Percentiles rank a stretch among this genome's conserved stretches.
Conservation (phyloP, 2,888 invertebrate species). For the Caenorhabditis japonica region DNA sequence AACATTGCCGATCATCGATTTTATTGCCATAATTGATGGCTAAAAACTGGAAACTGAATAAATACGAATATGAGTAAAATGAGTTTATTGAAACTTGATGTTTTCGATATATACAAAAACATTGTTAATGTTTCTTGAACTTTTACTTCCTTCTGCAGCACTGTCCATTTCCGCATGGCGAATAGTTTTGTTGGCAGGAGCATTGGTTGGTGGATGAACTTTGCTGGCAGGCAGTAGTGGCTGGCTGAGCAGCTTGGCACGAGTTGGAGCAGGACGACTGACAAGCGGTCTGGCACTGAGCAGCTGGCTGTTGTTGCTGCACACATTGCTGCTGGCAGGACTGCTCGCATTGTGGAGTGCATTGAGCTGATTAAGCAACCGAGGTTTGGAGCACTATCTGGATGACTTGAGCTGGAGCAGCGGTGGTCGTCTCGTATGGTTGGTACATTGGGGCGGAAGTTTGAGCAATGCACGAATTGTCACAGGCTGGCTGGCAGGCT, state of each 20-base stretch:
- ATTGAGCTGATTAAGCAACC: constrained; percentile 42
- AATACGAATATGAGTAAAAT: no score
- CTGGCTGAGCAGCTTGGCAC: constrained; percentile 50
- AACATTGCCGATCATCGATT: no score
- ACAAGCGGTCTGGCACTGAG: constrained; percentile 55
- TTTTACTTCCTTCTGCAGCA: constrained; percentile 75
- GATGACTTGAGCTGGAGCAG: constrained; percentile 33
- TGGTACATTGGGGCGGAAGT: constrained; percentile 42
- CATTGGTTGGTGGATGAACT: neutral
- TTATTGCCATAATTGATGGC: no score
- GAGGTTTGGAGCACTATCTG: constrained; percentile 23
- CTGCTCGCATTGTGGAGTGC: constrained; percentile 37
- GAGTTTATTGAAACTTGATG: no score
- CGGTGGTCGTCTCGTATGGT: constrained; percentile 43
- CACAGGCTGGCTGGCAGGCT: no score
- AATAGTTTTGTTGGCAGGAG: no score
- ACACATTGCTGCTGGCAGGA: constrained; percentile 56
- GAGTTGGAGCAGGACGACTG: constrained; percentile 47
- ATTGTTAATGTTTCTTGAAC: neutral
- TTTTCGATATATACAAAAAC: no score
- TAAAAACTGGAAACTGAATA: no score
- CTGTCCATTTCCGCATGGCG: no score
- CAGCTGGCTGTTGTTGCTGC: constrained; percentile 55
- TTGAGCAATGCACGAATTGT: constrained; percentile 9
- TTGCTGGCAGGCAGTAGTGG: constrained; percentile 54